Conservation (phyloP, 1,140 invertebrate species). For the Trichogramma pretiosum region DNA sequence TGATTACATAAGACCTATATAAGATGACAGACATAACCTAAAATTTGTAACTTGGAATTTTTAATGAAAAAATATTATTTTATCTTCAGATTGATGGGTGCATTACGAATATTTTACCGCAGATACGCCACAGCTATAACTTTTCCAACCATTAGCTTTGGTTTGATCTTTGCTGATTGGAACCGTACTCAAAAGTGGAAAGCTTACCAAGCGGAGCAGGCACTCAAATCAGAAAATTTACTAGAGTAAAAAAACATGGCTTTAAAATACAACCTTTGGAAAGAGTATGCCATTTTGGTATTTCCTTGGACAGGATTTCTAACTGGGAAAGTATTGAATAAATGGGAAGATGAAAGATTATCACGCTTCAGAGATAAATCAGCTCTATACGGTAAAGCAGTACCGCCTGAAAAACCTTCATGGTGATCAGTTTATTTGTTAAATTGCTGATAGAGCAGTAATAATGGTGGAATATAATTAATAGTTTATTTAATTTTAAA, state of each 20-base stretch:
- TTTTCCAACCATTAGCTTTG: conserved; percentile 51
- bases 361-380: conserved; percentile 67
- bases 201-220: conserved; percentile 20
- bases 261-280: conserved; percentile 6
- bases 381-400: conserved; percentile 59
- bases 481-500: conserved; percentile 1
- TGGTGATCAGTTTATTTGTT: conserved; percentile 49
- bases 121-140: conserved; percentile 54
- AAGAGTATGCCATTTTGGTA: conserved; percentile 24
- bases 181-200: conserved; percentile 64
- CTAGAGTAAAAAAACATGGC: background rate
- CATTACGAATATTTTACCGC: conserved; percentile 26
- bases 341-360: conserved; percentile 59
- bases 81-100: conserved; percentile 33
- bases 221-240: background rate
- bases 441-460: no score
- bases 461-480: background rate
- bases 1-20: no score
- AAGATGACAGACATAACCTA: background rate
- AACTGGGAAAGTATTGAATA: conserved; percentile 57
- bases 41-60: background rate
- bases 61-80: background rate
- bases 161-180: conserved; percentile 59
- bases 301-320: conserved; percentile 49
- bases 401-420: conserved; percentile 58